Evolutionary conservation across 2,113 vertebrate genomes (phyloP), one percentile per base, ranked within the genome.

Genomic region (Isurus oxyrinchus): DNA sequence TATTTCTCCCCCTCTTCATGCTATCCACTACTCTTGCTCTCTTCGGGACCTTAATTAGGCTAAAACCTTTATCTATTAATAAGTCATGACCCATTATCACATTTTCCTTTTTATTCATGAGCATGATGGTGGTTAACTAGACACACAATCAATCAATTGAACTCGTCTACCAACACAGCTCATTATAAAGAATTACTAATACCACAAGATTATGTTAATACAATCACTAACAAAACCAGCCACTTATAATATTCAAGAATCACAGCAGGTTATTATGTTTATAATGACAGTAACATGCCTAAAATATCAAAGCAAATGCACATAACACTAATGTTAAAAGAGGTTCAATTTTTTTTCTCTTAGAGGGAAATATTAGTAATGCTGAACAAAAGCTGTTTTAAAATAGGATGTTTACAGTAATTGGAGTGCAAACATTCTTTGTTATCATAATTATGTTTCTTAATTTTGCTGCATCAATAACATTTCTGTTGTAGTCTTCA

Each of bases 131-230:
- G 66, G 67, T 23, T 10, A 4, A 72, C 44, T 72, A 76, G 44
- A 95, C 11, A 31, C 35, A 25, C 66, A 95, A 95, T 69, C 93
- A 95, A 67, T 95, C 93, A 95, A 95, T 31, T 95, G 44, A 95
- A 76, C 94, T 14, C 1, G 13, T 55, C 67, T 31, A 31, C 94
- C 66, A 95, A 95, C 61, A 91, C 88, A 55, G 23, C 13, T 76
- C 66, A 95, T 95, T 95, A 95, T 49, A 14, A 72, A 95, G 27
- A 95, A 95, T 95, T 53, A 95, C 67, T 55, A 27, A 72, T 76
- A 95, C 66, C 27, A 95, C 25, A 72, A 76, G 76, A 95, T 95
- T 95, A 95, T 95, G 40, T 95, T 35, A 72, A 95, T 72, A 72
- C 27, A 59, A 95, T 95, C 94, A 95, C 44, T 72, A 72, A 55